Base-by-base conservation (phyloP, 2,797 vertebrate genomes). In the Lepilemur ruficaudatus region DNA sequence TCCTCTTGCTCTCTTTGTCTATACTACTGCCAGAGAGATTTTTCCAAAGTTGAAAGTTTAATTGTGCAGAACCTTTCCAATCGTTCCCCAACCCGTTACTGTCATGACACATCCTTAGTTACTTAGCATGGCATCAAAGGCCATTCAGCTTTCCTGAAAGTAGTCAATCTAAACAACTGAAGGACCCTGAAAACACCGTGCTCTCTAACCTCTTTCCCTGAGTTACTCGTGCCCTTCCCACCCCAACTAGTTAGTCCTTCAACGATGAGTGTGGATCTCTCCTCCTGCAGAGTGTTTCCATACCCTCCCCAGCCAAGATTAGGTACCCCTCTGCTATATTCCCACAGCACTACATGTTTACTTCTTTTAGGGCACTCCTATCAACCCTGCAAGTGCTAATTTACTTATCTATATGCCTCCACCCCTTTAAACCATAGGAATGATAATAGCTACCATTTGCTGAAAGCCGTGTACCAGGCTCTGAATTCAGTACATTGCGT, bases 141-240 rank as follows among this genome's bases (percentile, higher is more conserved):
- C 25, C 81, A 88, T 75, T 94, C 41, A 91, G 43, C 38, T 85
- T 85, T 93, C n/a, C 57, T 76, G 18, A 90, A 89, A 85, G 59
- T 11, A 65, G 32, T 17, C 75, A 59, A 10, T 84, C 57, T 81
- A 69, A 78, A 93, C 72, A 80, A 78, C 23, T 15, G n/a, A 78
- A 69, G 50, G 13, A 61, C 18, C n/a, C 25, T 48, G 52, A 73
- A 87, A 30, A 23, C 32, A 59, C 2, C n/a, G 61, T 38, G 61
- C 38, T 81, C 22, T 79, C 25, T 75, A 70, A 32, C 25, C n/a
- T 72, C 46, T 82, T 65, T 67, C n/a, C 12, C 43, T 25, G 18
- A 80, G n/a, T 61, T 81, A n/a, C n/a, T 13, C 17, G 18, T 78
- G 13, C 46, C 70, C 38, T 87, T 70, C 52, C 20, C 41, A 80